A percentile compares a stretch with the other conserved stretches of the same genome.
phyloP scores from a whole-genome alignment of 2,888 invertebrate genomes.

The Acrocera orbiculus region DNA sequence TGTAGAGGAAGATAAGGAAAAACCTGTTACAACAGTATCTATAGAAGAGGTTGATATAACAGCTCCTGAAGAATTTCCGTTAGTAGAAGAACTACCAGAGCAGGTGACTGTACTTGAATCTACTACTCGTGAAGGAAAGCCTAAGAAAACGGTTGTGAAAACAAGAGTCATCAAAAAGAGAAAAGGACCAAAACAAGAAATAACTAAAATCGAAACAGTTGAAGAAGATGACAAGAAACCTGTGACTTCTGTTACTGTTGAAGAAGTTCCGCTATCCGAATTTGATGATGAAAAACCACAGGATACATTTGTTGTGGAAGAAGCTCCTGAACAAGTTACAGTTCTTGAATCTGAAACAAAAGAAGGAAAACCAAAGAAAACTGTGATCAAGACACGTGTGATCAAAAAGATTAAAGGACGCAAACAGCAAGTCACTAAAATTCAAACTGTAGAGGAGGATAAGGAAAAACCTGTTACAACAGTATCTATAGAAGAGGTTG shows the following conservation, averaged over 20 bases:
- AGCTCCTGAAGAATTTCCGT: slow-evolving; percentile 13
- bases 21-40: slow-evolving; percentile 19
- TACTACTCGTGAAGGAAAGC: slow-evolving; percentile 18
- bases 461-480: slow-evolving; percentile 25
- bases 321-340: slow-evolving; percentile 12
- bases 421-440: slow-evolving; percentile 27
- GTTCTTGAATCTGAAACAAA: slow-evolving; percentile 9
- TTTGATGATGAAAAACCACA: no score
- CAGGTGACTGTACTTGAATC: slow-evolving; percentile 28
- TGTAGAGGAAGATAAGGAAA: slow-evolving; percentile 19
- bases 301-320: slow-evolving; percentile 17
- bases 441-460: slow-evolving; percentile 26
- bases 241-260: slow-evolving; percentile 17
- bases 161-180: slow-evolving; percentile 14
- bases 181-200: slow-evolving; percentile 18
- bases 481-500: slow-evolving; percentile 16
- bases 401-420: slow-evolving; percentile 24
- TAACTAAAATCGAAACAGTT: slow-evolving; percentile 21
- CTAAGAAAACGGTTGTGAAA: slow-evolving; percentile 16
- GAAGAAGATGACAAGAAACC: slow-evolving; percentile 26
- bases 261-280: slow-evolving; percentile 14
- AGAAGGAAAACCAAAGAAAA: slow-evolving; percentile 17
- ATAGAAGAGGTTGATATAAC: slow-evolving; percentile 19
- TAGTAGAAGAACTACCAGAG: slow-evolving; percentile 15
- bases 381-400: slow-evolving; percentile 19